These are phyloP conservation scores for Rambutsinella grinnellia DNA, from an alignment of 2,888 invertebrate genomes.

Conservation along the genomic window DNA sequence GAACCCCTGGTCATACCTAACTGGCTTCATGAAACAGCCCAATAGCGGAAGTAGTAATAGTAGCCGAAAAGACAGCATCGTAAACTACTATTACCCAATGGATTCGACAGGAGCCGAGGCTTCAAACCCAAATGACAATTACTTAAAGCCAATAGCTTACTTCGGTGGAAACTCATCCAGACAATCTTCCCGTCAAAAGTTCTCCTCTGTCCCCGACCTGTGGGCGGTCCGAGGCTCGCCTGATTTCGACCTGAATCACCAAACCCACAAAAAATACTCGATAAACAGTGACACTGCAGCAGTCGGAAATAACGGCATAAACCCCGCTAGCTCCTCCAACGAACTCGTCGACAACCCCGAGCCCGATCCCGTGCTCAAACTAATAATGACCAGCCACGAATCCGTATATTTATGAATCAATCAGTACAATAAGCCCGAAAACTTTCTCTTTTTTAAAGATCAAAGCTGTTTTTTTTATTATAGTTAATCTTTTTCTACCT, in stretches of 20 bases:
- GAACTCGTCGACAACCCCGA: constrained; percentile 28
- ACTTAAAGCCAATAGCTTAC: constrained; percentile 30
- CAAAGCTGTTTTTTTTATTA: constrained; percentile 41
- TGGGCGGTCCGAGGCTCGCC: constrained; percentile 61
- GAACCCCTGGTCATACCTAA: constrained; percentile 58
- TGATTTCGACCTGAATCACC: constrained; percentile 36
- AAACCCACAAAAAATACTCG: constrained; percentile 51
- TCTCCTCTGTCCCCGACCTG: constrained; percentile 60
- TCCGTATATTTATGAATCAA: constrained; percentile 51
- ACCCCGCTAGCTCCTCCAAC: constrained; percentile 32
- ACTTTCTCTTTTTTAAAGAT: constrained; percentile 30
- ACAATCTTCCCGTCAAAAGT: constrained; percentile 40
- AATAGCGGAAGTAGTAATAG: constrained; percentile 5
- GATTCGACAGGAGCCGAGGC: not conserved
- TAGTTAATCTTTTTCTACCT: constrained; percentile 37
- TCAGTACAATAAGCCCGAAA: not conserved
- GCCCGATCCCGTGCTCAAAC: constrained; percentile 58
- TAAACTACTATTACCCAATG: constrained; percentile 6
- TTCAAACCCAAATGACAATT: constrained; percentile 22
- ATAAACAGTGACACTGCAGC: constrained; percentile 59
- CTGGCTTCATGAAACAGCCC: constrained; percentile 35
- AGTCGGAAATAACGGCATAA: constrained; percentile 29
- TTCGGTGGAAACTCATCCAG: constrained; percentile 26
- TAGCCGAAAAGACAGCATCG: constrained; percentile 13
- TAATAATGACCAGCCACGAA: constrained; percentile 60